Evolutionary conservation across 1,140 invertebrate genomes (phyloP).

Genomic region (Solenopsis fugax): DNA sequence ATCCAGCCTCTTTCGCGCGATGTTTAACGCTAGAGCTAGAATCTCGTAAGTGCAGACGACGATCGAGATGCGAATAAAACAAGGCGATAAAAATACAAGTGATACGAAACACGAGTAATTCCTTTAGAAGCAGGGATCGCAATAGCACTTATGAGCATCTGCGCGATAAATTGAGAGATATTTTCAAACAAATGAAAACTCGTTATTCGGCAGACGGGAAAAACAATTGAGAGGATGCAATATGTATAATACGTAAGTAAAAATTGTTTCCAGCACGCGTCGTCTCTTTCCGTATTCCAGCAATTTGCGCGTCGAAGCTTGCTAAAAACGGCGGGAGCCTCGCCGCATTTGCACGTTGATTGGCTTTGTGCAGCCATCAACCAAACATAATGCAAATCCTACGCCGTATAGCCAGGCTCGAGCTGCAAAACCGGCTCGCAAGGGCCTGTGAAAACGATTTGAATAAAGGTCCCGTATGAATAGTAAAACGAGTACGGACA

Average conservation of each 20-base stretch:
- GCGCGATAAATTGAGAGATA: neutral
- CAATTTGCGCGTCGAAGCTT: slow-evolving; percentile 52
- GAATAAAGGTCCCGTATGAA: slow-evolving; percentile 45
- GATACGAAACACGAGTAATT: too few relatives aligned
- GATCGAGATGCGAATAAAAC: neutral
- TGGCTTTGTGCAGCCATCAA: slow-evolving; percentile 51
- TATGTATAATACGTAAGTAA: slow-evolving; percentile 9
- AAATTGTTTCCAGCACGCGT: slow-evolving; percentile 5
- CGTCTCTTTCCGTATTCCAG: slow-evolving; percentile 24
- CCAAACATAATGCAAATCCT: slow-evolving; percentile 69
- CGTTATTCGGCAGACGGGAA: neutral
- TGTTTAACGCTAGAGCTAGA: slow-evolving; percentile 25
- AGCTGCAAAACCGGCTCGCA: slow-evolving; percentile 64
- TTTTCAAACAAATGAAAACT: neutral
- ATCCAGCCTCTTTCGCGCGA: slow-evolving; percentile 67
- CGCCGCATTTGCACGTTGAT: slow-evolving; percentile 73
- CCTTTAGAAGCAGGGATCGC: neutral
- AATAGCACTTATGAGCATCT: neutral
- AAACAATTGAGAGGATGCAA: slow-evolving; percentile 8
- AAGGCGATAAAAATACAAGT: neutral
- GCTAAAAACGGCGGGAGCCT: slow-evolving; percentile 48
- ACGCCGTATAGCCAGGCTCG: slow-evolving; percentile 32
- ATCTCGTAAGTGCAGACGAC: neutral
- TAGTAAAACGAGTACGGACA: slow-evolving; percentile 52
- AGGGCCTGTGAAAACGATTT: slow-evolving; percentile 46